Percentiles rank a stretch among this genome's conserved stretches.
Evolutionary conservation across 2,113 vertebrate species (phyloP).

Genomic region (Hemiscyllium ocellatum): DNA sequence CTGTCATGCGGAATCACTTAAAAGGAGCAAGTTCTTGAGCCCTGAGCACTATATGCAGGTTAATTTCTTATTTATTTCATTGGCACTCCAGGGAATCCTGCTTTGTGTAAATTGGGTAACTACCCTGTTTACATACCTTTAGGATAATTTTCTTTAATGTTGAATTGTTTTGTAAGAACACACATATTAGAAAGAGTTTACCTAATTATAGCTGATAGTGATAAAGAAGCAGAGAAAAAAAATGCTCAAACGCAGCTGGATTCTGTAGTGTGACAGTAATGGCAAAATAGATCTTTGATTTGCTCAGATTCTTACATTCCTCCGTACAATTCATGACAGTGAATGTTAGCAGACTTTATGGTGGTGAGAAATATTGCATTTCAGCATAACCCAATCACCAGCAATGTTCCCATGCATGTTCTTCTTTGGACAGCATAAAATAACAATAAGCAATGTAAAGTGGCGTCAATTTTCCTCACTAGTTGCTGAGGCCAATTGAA

Average conservation of each 20-base stretch:
- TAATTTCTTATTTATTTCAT: background rate
- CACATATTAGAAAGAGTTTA: background rate
- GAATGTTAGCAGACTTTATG: background rate
- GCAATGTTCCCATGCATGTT: background rate
- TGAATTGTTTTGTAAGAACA: background rate
- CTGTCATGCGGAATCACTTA: background rate
- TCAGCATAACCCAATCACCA: background rate
- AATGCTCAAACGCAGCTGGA: background rate
- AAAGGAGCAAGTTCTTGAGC: background rate
- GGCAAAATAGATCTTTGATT: background rate
- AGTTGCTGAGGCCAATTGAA: background rate
- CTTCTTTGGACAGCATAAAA: background rate
- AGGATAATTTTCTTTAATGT: background rate
- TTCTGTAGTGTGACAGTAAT: background rate
- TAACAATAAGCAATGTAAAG: background rate
- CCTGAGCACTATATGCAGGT: background rate
- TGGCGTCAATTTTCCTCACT: background rate
- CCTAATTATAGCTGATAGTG: background rate
- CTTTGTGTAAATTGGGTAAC: background rate
- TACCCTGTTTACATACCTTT: background rate
- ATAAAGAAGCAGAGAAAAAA: background rate
- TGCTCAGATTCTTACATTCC: background rate
- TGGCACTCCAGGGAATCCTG: too few species aligned
- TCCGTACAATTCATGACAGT: background rate
- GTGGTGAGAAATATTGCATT: background rate